These are phyloP conservation scores for Heterodera filipjevi DNA, from an alignment of 2,888 invertebrate species.

Conservation along the genomic window DNA sequence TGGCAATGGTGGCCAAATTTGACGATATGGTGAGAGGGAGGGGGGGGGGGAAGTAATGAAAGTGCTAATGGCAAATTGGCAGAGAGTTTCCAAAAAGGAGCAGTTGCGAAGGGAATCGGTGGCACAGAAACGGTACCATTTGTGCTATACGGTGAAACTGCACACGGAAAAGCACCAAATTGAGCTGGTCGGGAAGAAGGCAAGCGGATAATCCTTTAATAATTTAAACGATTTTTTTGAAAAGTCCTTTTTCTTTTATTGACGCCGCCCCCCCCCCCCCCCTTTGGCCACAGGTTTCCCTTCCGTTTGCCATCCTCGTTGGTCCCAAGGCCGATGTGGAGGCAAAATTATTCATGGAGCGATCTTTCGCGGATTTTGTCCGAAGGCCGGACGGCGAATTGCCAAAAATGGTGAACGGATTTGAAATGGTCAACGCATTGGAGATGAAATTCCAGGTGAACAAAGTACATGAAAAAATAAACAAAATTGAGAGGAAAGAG, in stretches of 20 bases:
- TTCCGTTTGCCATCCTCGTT: slow-evolving; percentile 63
- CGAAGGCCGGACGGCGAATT: slow-evolving; percentile 61
- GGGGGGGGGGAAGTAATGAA: neutral
- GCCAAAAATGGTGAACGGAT: slow-evolving; percentile 52
- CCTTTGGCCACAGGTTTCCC: slow-evolving; percentile 48
- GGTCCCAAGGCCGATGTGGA: slow-evolving; percentile 64
- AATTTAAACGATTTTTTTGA: neutral
- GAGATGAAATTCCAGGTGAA: slow-evolving; percentile 64
- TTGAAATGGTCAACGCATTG: slow-evolving; percentile 61
- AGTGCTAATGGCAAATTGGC: slow-evolving; percentile 8
- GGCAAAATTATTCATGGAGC: slow-evolving; percentile 62
- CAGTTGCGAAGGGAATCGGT: slow-evolving; percentile 63
- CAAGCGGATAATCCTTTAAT: neutral
- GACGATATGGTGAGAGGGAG: slow-evolving; percentile 59
- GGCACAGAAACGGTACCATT: slow-evolving; percentile 52
- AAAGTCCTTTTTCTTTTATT: too few relatives aligned
- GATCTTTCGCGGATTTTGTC: slow-evolving; percentile 58
- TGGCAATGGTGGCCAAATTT: slow-evolving; percentile 55
- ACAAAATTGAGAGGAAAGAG: neutral
- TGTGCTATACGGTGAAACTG: slow-evolving; percentile 60
- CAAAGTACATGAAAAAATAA: slow-evolving; percentile 41
- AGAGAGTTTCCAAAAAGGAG: slow-evolving; percentile 64
- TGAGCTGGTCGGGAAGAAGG: slow-evolving; percentile 57
- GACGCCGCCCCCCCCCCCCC: too few relatives aligned
- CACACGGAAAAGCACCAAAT: slow-evolving; percentile 57